A percentile compares a stretch with the other conserved stretches of the same genome.
Conservation (phyloP, 92 coral and sea anemone genomes). For the Scolanthus callimorphus region DNA sequence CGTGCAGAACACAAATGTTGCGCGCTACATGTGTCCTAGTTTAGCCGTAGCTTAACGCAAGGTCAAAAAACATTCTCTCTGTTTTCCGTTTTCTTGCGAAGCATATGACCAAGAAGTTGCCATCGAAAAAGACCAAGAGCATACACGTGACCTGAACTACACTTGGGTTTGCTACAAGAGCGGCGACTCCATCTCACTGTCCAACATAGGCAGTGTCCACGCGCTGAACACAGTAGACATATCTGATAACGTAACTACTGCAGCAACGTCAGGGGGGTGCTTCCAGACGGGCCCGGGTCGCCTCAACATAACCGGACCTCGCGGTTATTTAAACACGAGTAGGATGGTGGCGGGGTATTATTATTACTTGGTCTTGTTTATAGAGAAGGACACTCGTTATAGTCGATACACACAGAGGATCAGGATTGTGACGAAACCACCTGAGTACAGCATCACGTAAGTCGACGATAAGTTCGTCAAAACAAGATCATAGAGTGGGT, state of each 20-base stretch:
- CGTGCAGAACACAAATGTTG: too few relatives aligned
- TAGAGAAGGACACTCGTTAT: neutral
- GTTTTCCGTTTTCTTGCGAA: too few relatives aligned
- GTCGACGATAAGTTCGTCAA: too few relatives aligned
- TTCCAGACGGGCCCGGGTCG: neutral
- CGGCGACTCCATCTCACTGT: neutral
- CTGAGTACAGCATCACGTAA: neutral
- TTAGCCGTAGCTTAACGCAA: too few relatives aligned
- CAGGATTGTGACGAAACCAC: neutral
- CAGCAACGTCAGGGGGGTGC: neutral
- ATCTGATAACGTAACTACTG: neutral
- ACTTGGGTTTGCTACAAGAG: constrained; percentile 1
- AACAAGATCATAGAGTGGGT: too few relatives aligned
- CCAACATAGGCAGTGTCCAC: neutral
- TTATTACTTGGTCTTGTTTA: neutral
- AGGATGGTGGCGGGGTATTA: neutral
- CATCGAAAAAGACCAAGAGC: too few relatives aligned
- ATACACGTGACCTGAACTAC: neutral
- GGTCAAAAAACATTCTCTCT: too few relatives aligned
- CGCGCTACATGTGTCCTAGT: too few relatives aligned
- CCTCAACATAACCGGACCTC: neutral
- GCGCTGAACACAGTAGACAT: neutral
- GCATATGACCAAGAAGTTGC: too few relatives aligned
- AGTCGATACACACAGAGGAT: neutral
- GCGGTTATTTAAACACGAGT: neutral